Evolutionary conservation across 2,888 invertebrate species (phyloP).

Genomic region (Dasysyrphus tricinctus): DNA sequence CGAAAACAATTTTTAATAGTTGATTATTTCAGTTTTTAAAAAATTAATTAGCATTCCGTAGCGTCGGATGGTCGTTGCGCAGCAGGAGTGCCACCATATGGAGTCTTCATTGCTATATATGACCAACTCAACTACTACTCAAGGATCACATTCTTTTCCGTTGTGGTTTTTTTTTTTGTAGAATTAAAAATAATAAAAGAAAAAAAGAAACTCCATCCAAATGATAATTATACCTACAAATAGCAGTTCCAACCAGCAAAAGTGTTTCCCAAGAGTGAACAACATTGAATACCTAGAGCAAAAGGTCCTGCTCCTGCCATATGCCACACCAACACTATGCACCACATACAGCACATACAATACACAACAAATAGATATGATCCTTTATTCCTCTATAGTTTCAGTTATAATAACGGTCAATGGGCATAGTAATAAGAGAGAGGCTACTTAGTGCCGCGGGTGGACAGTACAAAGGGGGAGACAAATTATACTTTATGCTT

Average conservation of each 20-base stretch:
- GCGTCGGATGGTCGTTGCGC: conserved; percentile 47
- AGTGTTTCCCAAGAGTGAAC: conserved; percentile 73
- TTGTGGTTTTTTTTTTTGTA: conserved; percentile 5
- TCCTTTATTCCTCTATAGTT: conserved; percentile 34
- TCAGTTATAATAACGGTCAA: conserved; percentile 59
- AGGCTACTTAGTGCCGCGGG: conserved; percentile 38
- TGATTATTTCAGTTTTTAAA: conserved; percentile 71
- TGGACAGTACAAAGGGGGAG: background rate
- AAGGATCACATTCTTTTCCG: conserved; percentile 54
- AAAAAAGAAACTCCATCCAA: conserved; percentile 15
- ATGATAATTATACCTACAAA: conserved; percentile 63
- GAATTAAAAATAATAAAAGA: conserved; percentile 18
- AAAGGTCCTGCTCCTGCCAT: conserved; percentile 64
- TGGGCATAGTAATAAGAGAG: conserved; percentile 62
- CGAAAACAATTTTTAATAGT: conserved; percentile 65
- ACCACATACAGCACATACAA: conserved; percentile 9
- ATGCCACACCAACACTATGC: conserved; percentile 54
- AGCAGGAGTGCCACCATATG: conserved; percentile 75
- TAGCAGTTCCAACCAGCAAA: conserved; percentile 30
- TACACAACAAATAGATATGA: conserved; percentile 38
- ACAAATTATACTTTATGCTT: conserved; percentile 66
- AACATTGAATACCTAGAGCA: conserved; percentile 44
- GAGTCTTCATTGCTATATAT: conserved; percentile 37
- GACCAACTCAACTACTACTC: conserved; percentile 8
- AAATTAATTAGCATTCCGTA: conserved; percentile 74